A percentile compares a stretch with the other conserved stretches of the same genome.
These are phyloP conservation scores for Adelosebastes latens DNA, from an alignment of 2,797 vertebrate genomes.

Conservation along the genomic window DNA sequence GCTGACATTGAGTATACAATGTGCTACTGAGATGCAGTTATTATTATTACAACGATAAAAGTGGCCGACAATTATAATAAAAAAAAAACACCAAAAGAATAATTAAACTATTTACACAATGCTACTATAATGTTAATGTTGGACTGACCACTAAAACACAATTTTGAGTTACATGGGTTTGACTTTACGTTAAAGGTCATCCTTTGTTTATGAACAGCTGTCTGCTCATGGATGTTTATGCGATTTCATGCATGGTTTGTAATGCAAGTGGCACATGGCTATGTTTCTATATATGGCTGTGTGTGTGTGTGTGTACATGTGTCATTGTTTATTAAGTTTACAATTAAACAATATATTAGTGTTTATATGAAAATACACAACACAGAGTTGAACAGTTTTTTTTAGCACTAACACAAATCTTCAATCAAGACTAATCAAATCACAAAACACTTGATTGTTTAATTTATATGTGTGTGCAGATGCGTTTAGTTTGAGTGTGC, in stretches of 20 bases:
- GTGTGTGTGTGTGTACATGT: background rate
- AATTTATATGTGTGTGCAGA: background rate
- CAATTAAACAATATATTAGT: background rate
- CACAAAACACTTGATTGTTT: background rate
- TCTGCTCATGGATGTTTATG: background rate
- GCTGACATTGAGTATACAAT: background rate
- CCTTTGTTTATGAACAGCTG: background rate
- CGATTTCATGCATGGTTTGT: conserved; percentile 21
- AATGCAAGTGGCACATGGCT: background rate
- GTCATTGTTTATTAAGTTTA: background rate
- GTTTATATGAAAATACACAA: background rate
- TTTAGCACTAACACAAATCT: background rate
- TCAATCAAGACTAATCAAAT: background rate
- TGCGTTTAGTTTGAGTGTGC: background rate
- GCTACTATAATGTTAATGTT: background rate
- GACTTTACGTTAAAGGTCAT: conserved; percentile 7
- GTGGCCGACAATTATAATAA: background rate
- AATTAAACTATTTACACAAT: no score
- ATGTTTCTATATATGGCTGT: background rate
- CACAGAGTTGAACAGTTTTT: background rate
- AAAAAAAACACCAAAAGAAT: background rate
- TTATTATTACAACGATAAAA: background rate
- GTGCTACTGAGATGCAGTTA: background rate
- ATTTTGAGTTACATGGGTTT: background rate
- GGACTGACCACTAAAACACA: background rate